A percentile compares a stretch with the other conserved stretches of the same genome.
Evolutionary conservation across 2,888 invertebrate genomes (phyloP).

Genomic region (Alloscopus bannaensis): DNA sequence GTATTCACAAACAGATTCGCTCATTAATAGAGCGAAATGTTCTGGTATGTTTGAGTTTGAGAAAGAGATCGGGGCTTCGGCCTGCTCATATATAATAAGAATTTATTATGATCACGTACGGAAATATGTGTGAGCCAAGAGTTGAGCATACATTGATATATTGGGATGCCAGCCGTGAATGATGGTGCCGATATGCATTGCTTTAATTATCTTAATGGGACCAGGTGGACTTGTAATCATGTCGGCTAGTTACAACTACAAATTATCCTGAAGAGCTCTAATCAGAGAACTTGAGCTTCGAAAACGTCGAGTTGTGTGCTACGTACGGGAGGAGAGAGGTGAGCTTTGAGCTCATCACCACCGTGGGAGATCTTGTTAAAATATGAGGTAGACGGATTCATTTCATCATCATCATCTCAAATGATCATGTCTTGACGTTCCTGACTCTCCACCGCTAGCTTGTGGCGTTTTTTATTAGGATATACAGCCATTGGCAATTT

Average conservation of each 20-base stretch:
- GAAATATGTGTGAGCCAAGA: slow-evolving; percentile 31
- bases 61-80: no score
- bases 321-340: slow-evolving; percentile 27
- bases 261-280: slow-evolving; percentile 52
- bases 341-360: slow-evolving; percentile 62
- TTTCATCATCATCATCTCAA: slow-evolving; percentile 62
- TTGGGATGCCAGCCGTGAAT: slow-evolving; percentile 58
- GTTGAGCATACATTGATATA: slow-evolving; percentile 48
- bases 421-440: slow-evolving; percentile 47
- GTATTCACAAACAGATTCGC: no score
- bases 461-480: slow-evolving; percentile 45
- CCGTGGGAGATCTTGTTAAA: slow-evolving; percentile 62
- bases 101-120: slow-evolving; percentile 57
- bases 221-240: slow-evolving; percentile 63
- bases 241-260: slow-evolving; percentile 58
- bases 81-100: slow-evolving; percentile 30
- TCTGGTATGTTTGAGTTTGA: no score
- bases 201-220: slow-evolving; percentile 64
- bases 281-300: slow-evolving; percentile 14
- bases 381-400: slow-evolving; percentile 55
- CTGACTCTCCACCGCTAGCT: no score
- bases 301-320: slow-evolving; percentile 5
- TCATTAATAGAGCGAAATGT: no score
- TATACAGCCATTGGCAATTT: slow-evolving; percentile 55
- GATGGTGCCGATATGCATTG: slow-evolving; percentile 63